A percentile compares a stretch with the other conserved stretches of the same genome.
These are phyloP conservation scores for Brassicogethes aeneus DNA, from an alignment of 2,888 invertebrate species.

Conservation along the genomic window DNA sequence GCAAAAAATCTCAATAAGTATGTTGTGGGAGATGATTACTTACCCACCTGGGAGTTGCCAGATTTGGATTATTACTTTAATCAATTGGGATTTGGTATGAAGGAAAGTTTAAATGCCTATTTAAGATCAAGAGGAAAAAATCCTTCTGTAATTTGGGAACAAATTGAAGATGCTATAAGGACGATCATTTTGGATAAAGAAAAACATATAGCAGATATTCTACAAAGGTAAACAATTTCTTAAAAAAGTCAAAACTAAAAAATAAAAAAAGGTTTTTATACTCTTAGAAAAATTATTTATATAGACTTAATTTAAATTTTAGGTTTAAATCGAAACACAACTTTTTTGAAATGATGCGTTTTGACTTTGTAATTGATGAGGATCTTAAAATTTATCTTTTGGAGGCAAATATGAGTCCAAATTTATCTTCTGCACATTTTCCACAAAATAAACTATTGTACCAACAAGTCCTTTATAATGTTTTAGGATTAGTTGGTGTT, in stretches of 20 bases:
- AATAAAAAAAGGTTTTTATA: too few relatives aligned
- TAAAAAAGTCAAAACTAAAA: neutral
- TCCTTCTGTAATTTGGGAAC: slow-evolving; percentile 66
- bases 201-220: slow-evolving; percentile 52
- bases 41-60: slow-evolving; percentile 90
- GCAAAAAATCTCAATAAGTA: slow-evolving; percentile 73
- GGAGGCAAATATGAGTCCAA: slow-evolving; percentile 99
- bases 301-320: slow-evolving; percentile 11
- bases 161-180: slow-evolving; percentile 70
- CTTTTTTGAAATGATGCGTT: slow-evolving; percentile 92
- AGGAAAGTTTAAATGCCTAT: slow-evolving; percentile 76
- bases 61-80: slow-evolving; percentile 62
- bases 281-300: slow-evolving; percentile 4
- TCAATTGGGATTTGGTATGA: slow-evolving; percentile 71
- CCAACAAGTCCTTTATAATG: slow-evolving; percentile 83
- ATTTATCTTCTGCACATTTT: slow-evolving; percentile 88
- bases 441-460: slow-evolving; percentile 82
- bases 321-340: slow-evolving; percentile 48
- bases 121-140: slow-evolving; percentile 57
- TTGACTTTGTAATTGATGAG: slow-evolving; percentile 88
- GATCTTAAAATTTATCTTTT: slow-evolving; percentile 77
- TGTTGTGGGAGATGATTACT: slow-evolving; percentile 88
- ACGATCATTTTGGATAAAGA: slow-evolving; percentile 65
- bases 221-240: slow-evolving; percentile 39
- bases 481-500: slow-evolving; percentile 73